Percentiles rank a stretch among this genome's conserved stretches.
These are phyloP conservation scores for Heliconius melpomene DNA, from an alignment of 1,140 invertebrate species.

Conservation along the genomic window DNA sequence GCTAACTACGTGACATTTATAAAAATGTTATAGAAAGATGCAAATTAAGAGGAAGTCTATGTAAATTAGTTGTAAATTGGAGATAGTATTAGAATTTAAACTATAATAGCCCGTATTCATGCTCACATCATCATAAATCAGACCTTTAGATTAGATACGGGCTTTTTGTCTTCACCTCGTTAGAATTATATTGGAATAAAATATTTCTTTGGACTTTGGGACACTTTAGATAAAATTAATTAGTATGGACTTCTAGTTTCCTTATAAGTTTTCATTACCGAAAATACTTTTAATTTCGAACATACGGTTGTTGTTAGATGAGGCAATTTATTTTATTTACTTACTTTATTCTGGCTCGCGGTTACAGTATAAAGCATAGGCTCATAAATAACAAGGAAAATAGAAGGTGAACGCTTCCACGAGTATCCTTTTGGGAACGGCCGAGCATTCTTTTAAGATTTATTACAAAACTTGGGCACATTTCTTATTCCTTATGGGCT, in stretches of 20 bases:
- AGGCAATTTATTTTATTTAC: slow-evolving; percentile 75
- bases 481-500: slow-evolving; percentile 78
- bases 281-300: slow-evolving; percentile 48
- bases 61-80: slow-evolving; percentile 70
- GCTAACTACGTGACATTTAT: slow-evolving; percentile 67
- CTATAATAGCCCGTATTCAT: slow-evolving; percentile 53
- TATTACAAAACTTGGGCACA: slow-evolving; percentile 78
- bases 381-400: slow-evolving; percentile 79
- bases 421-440: slow-evolving; percentile 79
- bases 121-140: slow-evolving; percentile 59
- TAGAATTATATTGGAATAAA: slow-evolving; percentile 44
- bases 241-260: slow-evolving; percentile 53
- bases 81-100: slow-evolving; percentile 56
- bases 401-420: slow-evolving; percentile 78
- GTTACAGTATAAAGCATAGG: slow-evolving; percentile 76
- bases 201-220: slow-evolving; percentile 34
- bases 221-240: slow-evolving; percentile 53
- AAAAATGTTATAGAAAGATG: slow-evolving; percentile 69
- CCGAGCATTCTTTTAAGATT: slow-evolving; percentile 81
- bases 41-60: slow-evolving; percentile 70
- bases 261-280: slow-evolving; percentile 65
- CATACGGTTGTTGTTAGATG: slow-evolving; percentile 71
- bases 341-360: slow-evolving; percentile 75
- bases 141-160: slow-evolving; percentile 61
- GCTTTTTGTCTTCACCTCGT: slow-evolving; percentile 47